phyloP scores from a whole-genome alignment of 2,888 invertebrate genomes.

The Hemicrepidius hirtus region DNA sequence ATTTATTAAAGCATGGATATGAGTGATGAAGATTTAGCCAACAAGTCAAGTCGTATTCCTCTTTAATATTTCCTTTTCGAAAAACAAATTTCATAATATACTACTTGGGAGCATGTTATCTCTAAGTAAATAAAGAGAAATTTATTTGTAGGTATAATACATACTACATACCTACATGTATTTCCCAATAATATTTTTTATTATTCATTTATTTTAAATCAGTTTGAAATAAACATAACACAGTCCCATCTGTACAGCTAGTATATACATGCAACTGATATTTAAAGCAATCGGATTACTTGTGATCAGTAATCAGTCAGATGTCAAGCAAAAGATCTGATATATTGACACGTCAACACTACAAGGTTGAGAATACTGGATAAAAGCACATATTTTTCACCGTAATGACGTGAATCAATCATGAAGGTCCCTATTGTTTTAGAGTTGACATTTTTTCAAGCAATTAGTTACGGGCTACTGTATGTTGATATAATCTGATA shows the following conservation, averaged over 20 bases:
- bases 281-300: slow-evolving; percentile 4
- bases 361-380: slow-evolving; percentile 56
- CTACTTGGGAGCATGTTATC: too few relatives aligned
- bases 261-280: neutral
- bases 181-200: neutral
- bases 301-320: slow-evolving; percentile 54
- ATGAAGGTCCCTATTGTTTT: slow-evolving; percentile 57
- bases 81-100: too few relatives aligned
- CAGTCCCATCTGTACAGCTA: neutral
- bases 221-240: neutral
- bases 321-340: slow-evolving; percentile 56
- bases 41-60: too few relatives aligned
- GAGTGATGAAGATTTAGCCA: neutral
- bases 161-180: too few relatives aligned
- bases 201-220: neutral
- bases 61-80: too few relatives aligned
- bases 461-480: slow-evolving; percentile 65
- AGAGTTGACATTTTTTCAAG: slow-evolving; percentile 59
- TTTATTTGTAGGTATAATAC: too few relatives aligned
- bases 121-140: too few relatives aligned
- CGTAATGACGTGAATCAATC: slow-evolving; percentile 65
- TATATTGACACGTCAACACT: slow-evolving; percentile 63
- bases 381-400: slow-evolving; percentile 66
- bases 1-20: neutral
- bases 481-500: slow-evolving; percentile 63